A percentile compares a stretch with the other conserved stretches of the same genome.
Evolutionary conservation across 2,113 vertebrate species (phyloP).

Genomic region (Scalopus aquaticus): DNA sequence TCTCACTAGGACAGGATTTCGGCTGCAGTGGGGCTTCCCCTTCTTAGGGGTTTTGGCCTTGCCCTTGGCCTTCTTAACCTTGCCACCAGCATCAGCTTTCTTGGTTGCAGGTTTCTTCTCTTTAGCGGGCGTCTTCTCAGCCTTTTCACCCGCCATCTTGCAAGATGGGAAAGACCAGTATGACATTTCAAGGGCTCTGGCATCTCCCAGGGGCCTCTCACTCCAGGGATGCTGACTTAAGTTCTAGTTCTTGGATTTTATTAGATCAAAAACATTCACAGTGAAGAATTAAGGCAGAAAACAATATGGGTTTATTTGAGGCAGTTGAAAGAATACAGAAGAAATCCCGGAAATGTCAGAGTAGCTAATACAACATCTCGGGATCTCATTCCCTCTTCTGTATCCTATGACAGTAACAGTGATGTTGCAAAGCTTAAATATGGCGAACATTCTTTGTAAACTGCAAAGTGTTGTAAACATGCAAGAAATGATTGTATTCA

Average conservation of each 20-base stretch:
- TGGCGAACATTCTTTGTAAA: neutral
- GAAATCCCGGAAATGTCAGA: neutral
- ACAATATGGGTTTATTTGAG: neutral
- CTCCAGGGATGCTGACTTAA: neutral
- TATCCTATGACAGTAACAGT: neutral
- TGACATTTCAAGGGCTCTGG: neutral
- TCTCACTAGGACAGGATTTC: too few species aligned
- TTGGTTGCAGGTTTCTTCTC: too few species aligned
- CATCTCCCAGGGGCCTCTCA: neutral
- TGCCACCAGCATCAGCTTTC: too few species aligned
- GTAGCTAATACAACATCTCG: neutral
- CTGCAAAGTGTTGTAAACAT: neutral
- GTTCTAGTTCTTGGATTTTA: neutral
- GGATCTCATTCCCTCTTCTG: neutral
- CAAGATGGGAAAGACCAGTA: neutral
- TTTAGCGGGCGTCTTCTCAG: too few species aligned
- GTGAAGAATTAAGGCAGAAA: neutral
- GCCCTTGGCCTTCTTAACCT: too few species aligned
- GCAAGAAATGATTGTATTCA: neutral
- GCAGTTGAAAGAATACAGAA: neutral
- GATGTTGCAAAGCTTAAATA: neutral
- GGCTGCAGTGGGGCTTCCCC: too few species aligned
- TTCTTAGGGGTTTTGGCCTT: too few species aligned
- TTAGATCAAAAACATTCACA: neutral
- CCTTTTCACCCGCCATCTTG: too few species aligned